Conservation (phyloP, 1,140 invertebrate species). For the Drosophila chauvacae region DNA sequence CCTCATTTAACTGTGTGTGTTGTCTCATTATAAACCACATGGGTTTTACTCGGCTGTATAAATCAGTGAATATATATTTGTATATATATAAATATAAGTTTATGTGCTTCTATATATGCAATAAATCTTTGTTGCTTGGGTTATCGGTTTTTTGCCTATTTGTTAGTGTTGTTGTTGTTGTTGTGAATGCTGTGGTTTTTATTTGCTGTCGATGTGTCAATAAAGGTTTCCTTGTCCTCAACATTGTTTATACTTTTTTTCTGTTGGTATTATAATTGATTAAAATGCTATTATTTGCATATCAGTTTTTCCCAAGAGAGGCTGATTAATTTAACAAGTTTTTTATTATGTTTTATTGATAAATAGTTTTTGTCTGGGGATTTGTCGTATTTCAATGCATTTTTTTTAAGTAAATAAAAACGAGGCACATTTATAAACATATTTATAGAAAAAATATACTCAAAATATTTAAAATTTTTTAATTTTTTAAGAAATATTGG, state of each 20-base stretch:
- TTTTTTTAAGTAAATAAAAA: background rate
- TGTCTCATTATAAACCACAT: conserved; percentile 54
- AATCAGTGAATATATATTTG: conserved; percentile 47
- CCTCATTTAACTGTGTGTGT: conserved; percentile 50
- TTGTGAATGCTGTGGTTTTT: conserved; percentile 47
- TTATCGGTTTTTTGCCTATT: conserved; percentile 35
- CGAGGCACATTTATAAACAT: background rate
- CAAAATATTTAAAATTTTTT: background rate
- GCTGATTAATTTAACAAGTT: conserved; percentile 40
- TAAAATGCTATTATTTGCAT: conserved; percentile 37
- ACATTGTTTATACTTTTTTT: conserved; percentile 35
- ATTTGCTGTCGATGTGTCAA: conserved; percentile 52
- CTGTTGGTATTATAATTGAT: conserved; percentile 33
- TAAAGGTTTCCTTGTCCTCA: conserved; percentile 50
- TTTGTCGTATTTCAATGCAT: background rate
- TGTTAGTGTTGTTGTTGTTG: conserved; percentile 20
- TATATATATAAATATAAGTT: background rate
- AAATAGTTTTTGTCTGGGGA: conserved; percentile 3
- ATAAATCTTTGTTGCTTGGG: conserved; percentile 48
- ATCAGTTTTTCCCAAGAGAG: conserved; percentile 12
- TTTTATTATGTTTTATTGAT: conserved; percentile 17
- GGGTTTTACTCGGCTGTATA: conserved; percentile 45
- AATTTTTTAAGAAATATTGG: too few relatives aligned
- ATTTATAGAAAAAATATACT: background rate
- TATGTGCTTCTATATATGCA: conserved; percentile 34